Conservation (phyloP, 2,888 invertebrate genomes). For the Xestia rhomboidea region DNA sequence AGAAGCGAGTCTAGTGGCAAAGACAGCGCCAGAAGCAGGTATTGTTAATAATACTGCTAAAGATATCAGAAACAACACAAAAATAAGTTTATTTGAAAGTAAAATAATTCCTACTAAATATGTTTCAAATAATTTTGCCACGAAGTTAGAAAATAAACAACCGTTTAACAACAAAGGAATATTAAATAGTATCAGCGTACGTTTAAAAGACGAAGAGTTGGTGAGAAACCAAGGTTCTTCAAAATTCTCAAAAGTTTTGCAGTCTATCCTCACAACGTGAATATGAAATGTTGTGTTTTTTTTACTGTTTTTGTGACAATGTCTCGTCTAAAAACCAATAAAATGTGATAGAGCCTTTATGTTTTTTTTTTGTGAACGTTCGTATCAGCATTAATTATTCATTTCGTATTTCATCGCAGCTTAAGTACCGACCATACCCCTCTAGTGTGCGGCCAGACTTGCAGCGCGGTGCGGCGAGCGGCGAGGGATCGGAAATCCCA, state of each 20-base stretch:
- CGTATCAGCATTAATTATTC: neutral
- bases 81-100: slow-evolving; percentile 43
- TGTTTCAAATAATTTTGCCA: neutral
- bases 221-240: slow-evolving; percentile 34
- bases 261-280: slow-evolving; percentile 37
- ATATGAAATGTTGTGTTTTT: slow-evolving; percentile 2
- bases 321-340: slow-evolving; percentile 38
- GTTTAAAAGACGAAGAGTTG: slow-evolving; percentile 35
- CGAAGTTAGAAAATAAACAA: neutral
- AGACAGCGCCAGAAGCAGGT: neutral
- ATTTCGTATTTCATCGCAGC: neutral
- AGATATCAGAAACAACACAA: slow-evolving; percentile 17
- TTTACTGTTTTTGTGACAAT: slow-evolving; percentile 30
- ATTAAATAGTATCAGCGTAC: slow-evolving; percentile 29
- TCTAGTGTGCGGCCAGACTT: too few relatives aligned
- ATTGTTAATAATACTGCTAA: neutral
- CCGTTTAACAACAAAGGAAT: slow-evolving; percentile 23
- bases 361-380: neutral
- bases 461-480: too few relatives aligned
- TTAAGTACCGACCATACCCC: neutral
- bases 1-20: neutral
- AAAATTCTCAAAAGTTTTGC: slow-evolving; percentile 39
- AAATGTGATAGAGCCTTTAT: slow-evolving; percentile 7
- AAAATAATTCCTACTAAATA: slow-evolving; percentile 50
- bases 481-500: too few relatives aligned